These are phyloP conservation scores for Sinella curviseta DNA, from an alignment of 1,140 invertebrate species.

Conservation along the genomic window DNA sequence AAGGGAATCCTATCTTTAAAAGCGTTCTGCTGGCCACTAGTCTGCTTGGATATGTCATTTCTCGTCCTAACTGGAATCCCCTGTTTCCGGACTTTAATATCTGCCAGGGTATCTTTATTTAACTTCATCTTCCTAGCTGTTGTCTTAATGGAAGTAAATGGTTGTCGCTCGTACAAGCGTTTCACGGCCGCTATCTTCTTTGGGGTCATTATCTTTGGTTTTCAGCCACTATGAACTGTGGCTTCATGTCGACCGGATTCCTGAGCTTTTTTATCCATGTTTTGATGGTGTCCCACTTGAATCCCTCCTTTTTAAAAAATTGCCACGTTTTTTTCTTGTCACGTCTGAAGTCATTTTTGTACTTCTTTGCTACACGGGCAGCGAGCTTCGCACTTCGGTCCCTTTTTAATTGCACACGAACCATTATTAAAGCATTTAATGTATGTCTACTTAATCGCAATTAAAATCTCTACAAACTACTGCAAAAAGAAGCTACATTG, in stretches of 20 bases:
- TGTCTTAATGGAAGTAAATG: neutral
- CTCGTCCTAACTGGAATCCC: neutral
- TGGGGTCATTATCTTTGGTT: neutral
- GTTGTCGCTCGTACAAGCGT: neutral
- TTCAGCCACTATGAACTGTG: neutral
- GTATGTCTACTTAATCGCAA: neutral
- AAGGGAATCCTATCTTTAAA: neutral
- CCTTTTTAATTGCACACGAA: neutral
- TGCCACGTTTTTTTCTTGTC: constrained; percentile 4
- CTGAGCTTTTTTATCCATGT: neutral
- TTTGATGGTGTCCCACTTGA: neutral
- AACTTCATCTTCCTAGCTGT: neutral
- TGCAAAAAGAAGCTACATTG: neutral
- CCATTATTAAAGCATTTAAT: neutral
- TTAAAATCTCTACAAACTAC: neutral
- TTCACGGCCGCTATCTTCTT: neutral
- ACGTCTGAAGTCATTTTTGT: neutral
- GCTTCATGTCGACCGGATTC: neutral
- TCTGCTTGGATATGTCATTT: neutral
- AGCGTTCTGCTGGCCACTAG: neutral
- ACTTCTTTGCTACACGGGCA: neutral
- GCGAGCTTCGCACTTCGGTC: neutral
- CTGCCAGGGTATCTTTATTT: neutral
- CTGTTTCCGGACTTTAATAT: constrained; percentile 10
- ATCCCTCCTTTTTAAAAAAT: neutral